Evolutionary conservation across 2,888 invertebrate species (phyloP).

Genomic region (Dynastes tityus): DNA sequence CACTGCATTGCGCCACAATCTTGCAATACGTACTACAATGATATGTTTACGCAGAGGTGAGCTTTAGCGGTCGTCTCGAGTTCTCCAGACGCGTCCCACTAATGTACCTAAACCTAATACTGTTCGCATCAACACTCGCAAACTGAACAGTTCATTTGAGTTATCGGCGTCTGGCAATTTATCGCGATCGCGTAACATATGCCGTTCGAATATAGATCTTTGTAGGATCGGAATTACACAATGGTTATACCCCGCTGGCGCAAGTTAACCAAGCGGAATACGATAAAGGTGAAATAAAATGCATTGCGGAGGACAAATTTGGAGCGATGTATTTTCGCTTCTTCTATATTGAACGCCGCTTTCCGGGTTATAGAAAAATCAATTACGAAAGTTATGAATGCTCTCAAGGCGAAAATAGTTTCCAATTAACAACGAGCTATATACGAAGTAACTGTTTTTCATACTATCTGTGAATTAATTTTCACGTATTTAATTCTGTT

Average conservation of each 20-base stretch:
- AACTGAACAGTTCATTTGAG: constrained; percentile 27
- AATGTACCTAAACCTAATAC: neutral
- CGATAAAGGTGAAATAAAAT: constrained; percentile 30
- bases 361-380: neutral
- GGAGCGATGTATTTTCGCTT: constrained; percentile 12
- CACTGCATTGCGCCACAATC: constrained; percentile 47
- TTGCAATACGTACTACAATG: constrained; percentile 35
- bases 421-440: neutral
- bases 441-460: neutral
- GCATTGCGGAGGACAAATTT: constrained; percentile 10
- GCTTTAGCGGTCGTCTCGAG: constrained; percentile 23
- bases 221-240: constrained; percentile 1
- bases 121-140: constrained; percentile 31
- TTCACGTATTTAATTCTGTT: too few relatives aligned
- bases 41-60: constrained; percentile 47
- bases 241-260: neutral
- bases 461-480: too few relatives aligned
- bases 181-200: constrained; percentile 12
- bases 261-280: neutral
- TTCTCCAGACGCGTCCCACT: constrained; percentile 27
- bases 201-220: constrained; percentile 19
- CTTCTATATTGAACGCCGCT: neutral
- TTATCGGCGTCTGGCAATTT: constrained; percentile 10
- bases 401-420: neutral
- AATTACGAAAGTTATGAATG: neutral